phyloP scores from a whole-genome alignment of 2,113 vertebrate species.

The Gracilinanus agilis region DNA sequence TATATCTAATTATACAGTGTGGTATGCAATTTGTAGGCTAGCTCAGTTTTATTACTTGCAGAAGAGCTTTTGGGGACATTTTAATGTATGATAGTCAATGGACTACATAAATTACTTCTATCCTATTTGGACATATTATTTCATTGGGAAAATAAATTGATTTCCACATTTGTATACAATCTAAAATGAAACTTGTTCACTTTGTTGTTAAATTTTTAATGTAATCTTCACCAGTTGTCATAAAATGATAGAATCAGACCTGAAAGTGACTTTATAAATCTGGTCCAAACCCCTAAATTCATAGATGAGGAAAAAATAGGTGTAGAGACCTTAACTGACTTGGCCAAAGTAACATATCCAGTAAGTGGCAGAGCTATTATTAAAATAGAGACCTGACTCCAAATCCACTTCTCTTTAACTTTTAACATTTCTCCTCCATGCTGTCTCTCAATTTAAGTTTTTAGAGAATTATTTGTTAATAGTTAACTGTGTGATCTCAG shows the following conservation, averaged over 20 bases:
- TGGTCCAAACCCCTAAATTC: not conserved
- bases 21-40: not conserved
- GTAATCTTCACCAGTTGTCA: conserved; percentile 5
- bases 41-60: not conserved
- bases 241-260: not conserved
- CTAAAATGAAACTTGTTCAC: conserved; percentile 16
- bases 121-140: not conserved
- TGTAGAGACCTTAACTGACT: not conserved
- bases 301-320: not conserved
- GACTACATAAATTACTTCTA: not conserved
- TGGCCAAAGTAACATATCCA: not conserved
- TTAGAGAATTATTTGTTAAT: not conserved
- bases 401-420: not conserved
- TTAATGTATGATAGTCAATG: not conserved
- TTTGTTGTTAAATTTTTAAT: conserved; percentile 9
- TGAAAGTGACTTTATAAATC: not conserved
- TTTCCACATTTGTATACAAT: conserved; percentile 35
- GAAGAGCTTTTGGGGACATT: not conserved
- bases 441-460: not conserved
- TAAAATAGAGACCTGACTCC: not conserved
- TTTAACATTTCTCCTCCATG: not conserved
- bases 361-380: not conserved
- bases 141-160: conserved; percentile 8
- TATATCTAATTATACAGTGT: not conserved
- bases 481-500: not conserved